Conservation (phyloP, 1,140 invertebrate species). For the Camponotus vicinus region DNA sequence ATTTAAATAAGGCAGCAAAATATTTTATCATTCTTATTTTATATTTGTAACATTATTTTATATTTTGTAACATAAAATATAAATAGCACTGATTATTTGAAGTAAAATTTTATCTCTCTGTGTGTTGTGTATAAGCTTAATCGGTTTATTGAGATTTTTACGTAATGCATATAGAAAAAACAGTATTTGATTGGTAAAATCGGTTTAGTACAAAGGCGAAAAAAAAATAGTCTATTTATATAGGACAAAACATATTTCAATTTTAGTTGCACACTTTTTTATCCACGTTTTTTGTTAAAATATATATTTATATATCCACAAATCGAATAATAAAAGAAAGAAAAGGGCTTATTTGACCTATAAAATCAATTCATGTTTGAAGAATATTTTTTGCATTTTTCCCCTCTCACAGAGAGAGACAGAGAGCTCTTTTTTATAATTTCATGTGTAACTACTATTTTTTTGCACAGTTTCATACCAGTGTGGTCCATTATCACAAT, state of each 20-base stretch:
- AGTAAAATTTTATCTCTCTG: neutral
- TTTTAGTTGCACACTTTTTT: neutral
- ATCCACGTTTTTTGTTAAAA: neutral
- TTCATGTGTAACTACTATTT: neutral
- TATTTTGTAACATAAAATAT: too few relatives aligned
- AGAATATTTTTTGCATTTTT: neutral
- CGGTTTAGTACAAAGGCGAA: neutral
- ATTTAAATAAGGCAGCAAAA: neutral
- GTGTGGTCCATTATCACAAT: neutral
- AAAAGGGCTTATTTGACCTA: neutral
- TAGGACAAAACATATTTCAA: neutral
- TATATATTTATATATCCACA: neutral
- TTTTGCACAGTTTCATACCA: neutral
- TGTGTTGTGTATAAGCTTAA: neutral
- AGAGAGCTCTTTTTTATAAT: neutral
- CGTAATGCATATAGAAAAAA: neutral
- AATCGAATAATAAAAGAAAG: neutral
- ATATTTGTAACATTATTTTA: neutral
- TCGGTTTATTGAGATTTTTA: conserved; percentile 8
- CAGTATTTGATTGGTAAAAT: conserved; percentile 11
- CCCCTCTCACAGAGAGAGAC: neutral
- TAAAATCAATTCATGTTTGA: neutral
- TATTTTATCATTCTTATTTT: neutral
- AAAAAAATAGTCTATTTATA: neutral
- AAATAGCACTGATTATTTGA: too few relatives aligned